Percentiles rank a stretch among this genome's conserved stretches.
These are phyloP conservation scores for Spinus pinus DNA, from an alignment of 2,797 vertebrate species.

Conservation along the genomic window DNA sequence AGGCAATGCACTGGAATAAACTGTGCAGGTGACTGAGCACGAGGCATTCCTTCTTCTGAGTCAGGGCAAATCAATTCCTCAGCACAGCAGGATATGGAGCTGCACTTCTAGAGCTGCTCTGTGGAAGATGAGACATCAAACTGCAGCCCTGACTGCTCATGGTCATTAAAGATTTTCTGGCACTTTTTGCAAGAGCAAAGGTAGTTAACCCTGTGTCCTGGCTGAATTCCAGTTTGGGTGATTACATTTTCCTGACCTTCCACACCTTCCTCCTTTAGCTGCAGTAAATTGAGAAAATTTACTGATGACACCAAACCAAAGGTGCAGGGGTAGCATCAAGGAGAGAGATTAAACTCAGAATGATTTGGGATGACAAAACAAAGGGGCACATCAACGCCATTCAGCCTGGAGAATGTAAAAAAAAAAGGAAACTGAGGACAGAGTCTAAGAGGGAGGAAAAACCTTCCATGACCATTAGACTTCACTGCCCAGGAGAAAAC, in stretches of 20 bases:
- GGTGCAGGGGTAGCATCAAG: not conserved
- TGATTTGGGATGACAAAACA: conserved; percentile 2
- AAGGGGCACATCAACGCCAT: not conserved
- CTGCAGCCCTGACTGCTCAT: not conserved
- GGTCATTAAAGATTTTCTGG: conserved; percentile 53
- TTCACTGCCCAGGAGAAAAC: not conserved
- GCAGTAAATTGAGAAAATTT: conserved; percentile 55
- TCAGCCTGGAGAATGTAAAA: not conserved
- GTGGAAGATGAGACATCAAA: conserved; percentile 1
- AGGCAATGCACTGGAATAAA: not conserved
- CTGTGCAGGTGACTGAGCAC: not conserved
- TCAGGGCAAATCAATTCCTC: conserved; percentile 16
- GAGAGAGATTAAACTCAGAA: conserved; percentile 16
- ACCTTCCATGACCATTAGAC: not conserved
- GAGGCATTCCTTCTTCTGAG: not conserved
- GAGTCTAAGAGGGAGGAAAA: not conserved
- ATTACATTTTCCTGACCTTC: conserved; percentile 52
- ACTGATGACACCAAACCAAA: not conserved
- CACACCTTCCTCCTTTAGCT: conserved; percentile 10
- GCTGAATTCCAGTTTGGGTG: conserved; percentile 52
- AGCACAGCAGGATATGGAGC: not conserved
- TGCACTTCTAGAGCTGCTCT: not conserved
- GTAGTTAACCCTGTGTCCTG: conserved; percentile 27
- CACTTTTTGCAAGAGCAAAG: conserved; percentile 19
- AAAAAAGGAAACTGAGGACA: not conserved